A percentile compares a stretch with the other conserved stretches of the same genome.
Conservation (phyloP, 2,113 vertebrate genomes). For the Gasterosteus aculeatus region DNA sequence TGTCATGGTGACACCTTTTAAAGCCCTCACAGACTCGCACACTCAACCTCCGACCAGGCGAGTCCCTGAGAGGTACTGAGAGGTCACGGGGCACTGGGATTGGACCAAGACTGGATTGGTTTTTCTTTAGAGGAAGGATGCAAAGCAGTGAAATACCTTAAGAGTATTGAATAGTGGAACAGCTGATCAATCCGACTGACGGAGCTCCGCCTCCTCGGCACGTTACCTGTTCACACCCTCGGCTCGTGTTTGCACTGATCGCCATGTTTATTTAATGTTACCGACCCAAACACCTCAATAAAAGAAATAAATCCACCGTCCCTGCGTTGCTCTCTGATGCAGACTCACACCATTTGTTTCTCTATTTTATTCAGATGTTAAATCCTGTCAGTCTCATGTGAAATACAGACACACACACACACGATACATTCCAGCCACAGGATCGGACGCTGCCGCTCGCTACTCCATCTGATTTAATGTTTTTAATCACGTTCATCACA, state of each 20-base stretch:
- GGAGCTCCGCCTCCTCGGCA: background rate
- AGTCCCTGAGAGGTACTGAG: too few relatives aligned
- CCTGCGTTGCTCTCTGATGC: background rate
- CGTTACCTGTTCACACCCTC: too few relatives aligned
- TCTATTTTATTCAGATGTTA: too few relatives aligned
- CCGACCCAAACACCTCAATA: background rate
- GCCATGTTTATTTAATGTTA: background rate
- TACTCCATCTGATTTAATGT: background rate
- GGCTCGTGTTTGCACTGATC: too few relatives aligned
- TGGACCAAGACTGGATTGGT: slow-evolving; percentile 27
- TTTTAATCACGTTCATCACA: background rate
- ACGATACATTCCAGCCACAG: background rate
- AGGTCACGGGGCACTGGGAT: too few relatives aligned
- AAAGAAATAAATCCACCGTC: background rate
- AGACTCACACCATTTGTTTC: too few relatives aligned
- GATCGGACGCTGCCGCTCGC: background rate
- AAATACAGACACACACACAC: too few relatives aligned
- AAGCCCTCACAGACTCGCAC: too few relatives aligned
- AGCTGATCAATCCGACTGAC: slow-evolving; percentile 12
- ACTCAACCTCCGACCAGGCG: too few relatives aligned
- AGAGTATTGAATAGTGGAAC: slow-evolving; percentile 32
- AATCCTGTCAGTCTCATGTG: too few relatives aligned
- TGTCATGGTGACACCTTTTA: too few relatives aligned
- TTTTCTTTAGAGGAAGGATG: slow-evolving; percentile 60
- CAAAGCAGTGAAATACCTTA: slow-evolving; percentile 72